Base-by-base conservation (phyloP, 2,113 vertebrate species). In the cattle (Bos taurus) region DNA sequence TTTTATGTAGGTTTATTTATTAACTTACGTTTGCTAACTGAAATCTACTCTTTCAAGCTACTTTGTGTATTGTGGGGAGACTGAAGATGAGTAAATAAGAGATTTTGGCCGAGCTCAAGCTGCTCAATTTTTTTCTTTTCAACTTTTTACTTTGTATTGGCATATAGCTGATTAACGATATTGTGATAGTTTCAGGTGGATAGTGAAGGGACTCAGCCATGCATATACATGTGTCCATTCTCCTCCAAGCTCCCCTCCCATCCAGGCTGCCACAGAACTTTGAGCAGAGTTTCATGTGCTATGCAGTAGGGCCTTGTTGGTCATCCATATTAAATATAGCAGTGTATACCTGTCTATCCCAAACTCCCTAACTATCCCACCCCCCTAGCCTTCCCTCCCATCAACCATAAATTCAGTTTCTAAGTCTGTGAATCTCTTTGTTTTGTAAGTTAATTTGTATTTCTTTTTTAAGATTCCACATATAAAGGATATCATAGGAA, bases 321-420 rank as follows among this genome's bases (percentile, higher is more conserved):
- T 43, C 40, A 77, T 43, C 23, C 36, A 15, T 43, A 14, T 77
- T 77, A 43, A 26, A 26, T 26, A 43, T 43, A 26, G 40, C 71
- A 15, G 3, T 77, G 71, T 77, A 23, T 77, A 77, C 6, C 36
- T 26, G 6, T 77, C 40, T 77, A 15, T 77, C 11, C 40, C 40
- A 43, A 77, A 77, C 23, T 43, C 71, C 71, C 23, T 26, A 77
- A 43, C 71, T 77, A 26, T 77, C 23, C 71, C 23, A 3, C 71
- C 3, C 36, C 0, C 0, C 11, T 43, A 26, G 5, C 12, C 3
- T 25, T 43, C 12, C 71, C 36, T 23, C 2, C 1, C 40, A 77
- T 43, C 36, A 77, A 43, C 23, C 11, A 14, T 43, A 77, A 43
- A 7, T 43, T 77, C 40, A 43, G 6, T 77, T 43, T 77, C 40